Evolutionary conservation across 2,797 vertebrate genomes (phyloP), one percentile per base, ranked within the genome.

Genomic region (Rhinichthys osculus): DNA sequence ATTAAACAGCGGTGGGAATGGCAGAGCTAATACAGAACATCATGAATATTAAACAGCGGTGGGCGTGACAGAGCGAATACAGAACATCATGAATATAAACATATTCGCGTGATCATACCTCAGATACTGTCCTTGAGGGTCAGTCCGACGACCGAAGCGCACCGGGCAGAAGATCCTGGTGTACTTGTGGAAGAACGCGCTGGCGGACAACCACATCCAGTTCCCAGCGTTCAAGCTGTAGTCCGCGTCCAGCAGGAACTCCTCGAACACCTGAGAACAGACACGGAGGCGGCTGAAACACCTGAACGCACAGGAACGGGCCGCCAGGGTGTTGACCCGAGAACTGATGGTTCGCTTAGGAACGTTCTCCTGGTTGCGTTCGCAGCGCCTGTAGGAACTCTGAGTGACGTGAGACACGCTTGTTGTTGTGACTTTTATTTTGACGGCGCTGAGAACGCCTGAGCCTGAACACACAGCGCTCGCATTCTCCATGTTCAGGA

Each of bases 191-290:
- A 90, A 92, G 79, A 92, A 92, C 23, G 91, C 88, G 11, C 91
- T 91, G 30, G 89, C 90, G 5, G 92, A 92, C 6, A 91, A 78
- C 90, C 92, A 91, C 92, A 92, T 91, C 91, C 91, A 92, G 83
- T 91, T 92, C 21, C 91, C 92, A 0, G 92, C 90, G 5, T 92
- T 92, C 27, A 92, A 35, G 59, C 92, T 91, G 86, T 89, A 92
- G 86, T 92, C 92, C 5, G 90, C 91, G 50, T 92, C 91, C 82
- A 92, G 77, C 40, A 91, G 84, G 38, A 87, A 44, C 85, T 92
- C 91, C 71, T 92, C 89, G 78, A 92, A 92, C 59, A 92, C 90
- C 91, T 92, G 62, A 40, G 79, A 70, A 52, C 19, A 0, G 16
- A 70, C n/a, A 78, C 7, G 1, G 14, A 70, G 33, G 69, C 33